Conservation (phyloP, 2,113 vertebrate species). For the Sylvicapra grimmia region DNA sequence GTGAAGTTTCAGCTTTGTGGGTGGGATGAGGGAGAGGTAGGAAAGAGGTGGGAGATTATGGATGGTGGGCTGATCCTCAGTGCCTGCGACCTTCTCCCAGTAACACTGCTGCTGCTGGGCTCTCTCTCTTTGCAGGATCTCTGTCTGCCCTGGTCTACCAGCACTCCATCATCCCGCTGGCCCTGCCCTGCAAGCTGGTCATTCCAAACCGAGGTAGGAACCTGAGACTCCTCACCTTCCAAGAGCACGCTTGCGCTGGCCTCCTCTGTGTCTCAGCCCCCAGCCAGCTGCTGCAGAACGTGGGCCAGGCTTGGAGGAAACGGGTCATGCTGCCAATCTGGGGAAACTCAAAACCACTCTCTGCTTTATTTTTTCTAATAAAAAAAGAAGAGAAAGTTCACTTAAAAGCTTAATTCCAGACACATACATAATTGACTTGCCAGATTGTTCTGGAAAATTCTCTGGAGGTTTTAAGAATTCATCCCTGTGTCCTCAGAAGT, state of each 20-base stretch:
- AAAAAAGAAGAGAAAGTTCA: constrained; percentile 29
- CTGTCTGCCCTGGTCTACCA: constrained; percentile 98
- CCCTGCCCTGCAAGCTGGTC: constrained; percentile 95
- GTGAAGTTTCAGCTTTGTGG: background rate
- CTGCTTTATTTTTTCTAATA: background rate
- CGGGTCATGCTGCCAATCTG: background rate
- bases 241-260: background rate
- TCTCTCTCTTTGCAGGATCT: constrained; percentile 82
- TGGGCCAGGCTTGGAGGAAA: background rate
- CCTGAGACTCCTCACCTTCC: background rate
- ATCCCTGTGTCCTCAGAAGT: background rate
- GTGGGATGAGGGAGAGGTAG: too few relatives aligned
- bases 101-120: background rate
- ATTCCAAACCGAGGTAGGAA: constrained; percentile 93
- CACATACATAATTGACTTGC: background rate
- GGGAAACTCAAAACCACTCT: background rate
- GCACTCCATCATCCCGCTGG: constrained; percentile 96
- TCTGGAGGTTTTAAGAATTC: background rate
- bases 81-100: accelerated
- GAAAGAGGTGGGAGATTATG: background rate
- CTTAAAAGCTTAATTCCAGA: background rate
- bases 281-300: background rate
- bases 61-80: background rate
- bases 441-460: constrained; percentile 32
- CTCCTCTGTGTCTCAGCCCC: background rate